Conservation (phyloP, 2,888 invertebrate genomes). For the Agrotis clavis region DNA sequence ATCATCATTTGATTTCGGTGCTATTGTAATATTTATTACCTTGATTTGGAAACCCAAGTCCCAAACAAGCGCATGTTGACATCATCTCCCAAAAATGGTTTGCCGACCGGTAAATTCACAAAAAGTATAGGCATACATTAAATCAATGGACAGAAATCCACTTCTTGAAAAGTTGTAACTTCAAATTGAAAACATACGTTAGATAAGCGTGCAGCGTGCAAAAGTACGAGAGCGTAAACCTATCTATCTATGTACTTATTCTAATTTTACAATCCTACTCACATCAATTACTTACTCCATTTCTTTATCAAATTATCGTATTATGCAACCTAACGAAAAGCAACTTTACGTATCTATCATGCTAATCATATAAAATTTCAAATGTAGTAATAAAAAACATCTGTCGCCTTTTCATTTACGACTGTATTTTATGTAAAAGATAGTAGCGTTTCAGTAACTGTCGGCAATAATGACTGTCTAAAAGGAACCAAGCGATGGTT, state of each 20-base stretch:
- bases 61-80: constrained; percentile 37
- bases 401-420: constrained; percentile 51
- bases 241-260: constrained; percentile 30
- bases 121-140: constrained; percentile 15
- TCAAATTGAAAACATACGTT: constrained; percentile 18
- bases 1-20: not conserved
- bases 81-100: constrained; percentile 50
- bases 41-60: constrained; percentile 30
- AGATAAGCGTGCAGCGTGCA: constrained; percentile 53
- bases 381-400: constrained; percentile 41
- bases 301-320: constrained; percentile 24
- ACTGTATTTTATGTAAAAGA: constrained; percentile 44
- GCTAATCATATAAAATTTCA: constrained; percentile 32
- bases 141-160: constrained; percentile 15
- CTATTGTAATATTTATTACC: constrained; percentile 19
- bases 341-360: constrained; percentile 25
- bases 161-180: constrained; percentile 22
- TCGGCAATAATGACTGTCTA: constrained; percentile 29
- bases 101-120: constrained; percentile 31
- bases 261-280: constrained; percentile 38
- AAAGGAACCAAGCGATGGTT: constrained; percentile 13
- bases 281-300: constrained; percentile 27
- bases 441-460: constrained; percentile 38
- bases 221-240: constrained; percentile 45
- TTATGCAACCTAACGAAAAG: constrained; percentile 25